Conservation (phyloP, 2,113 vertebrate species). For the Aramus guarauna region DNA sequence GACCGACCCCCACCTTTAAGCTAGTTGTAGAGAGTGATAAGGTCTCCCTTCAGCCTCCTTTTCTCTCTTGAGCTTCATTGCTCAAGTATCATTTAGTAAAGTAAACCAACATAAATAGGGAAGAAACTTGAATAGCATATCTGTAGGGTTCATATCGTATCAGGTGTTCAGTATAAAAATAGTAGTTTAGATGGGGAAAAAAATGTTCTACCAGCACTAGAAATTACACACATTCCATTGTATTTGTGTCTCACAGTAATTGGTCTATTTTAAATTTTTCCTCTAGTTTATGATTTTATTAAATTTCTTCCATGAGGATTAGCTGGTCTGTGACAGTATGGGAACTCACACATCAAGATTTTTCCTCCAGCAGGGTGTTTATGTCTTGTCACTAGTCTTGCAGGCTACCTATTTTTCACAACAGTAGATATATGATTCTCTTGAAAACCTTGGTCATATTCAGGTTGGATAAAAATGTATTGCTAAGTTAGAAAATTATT, state of each 20-base stretch:
- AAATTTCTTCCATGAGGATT: not conserved
- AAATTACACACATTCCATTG: not conserved
- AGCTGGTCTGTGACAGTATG: not conserved
- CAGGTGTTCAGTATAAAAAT: not conserved
- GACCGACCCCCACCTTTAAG: too few species aligned
- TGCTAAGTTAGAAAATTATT: not conserved
- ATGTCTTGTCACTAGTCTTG: not conserved
- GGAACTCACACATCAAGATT: not conserved
- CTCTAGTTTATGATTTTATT: not conserved
- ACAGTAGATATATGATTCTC: not conserved
- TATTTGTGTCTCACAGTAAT: fast-evolving
- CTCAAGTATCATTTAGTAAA: not conserved
- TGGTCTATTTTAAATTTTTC: not conserved
- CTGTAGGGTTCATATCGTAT: too few species aligned
- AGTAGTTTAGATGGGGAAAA: not conserved
- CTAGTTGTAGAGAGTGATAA: too few species aligned
- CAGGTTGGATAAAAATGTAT: not conserved
- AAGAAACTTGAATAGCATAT: not conserved
- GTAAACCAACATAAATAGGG: not conserved
- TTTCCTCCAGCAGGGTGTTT: not conserved
- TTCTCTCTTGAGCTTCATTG: too few species aligned
- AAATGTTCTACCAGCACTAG: not conserved
- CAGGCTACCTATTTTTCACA: not conserved
- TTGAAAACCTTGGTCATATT: not conserved
- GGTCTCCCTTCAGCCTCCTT: too few species aligned